Percentiles rank a stretch among this genome's conserved stretches.
Evolutionary conservation across 2,797 vertebrate genomes (phyloP).

Genomic region (Hephaestus fuliginosus): DNA sequence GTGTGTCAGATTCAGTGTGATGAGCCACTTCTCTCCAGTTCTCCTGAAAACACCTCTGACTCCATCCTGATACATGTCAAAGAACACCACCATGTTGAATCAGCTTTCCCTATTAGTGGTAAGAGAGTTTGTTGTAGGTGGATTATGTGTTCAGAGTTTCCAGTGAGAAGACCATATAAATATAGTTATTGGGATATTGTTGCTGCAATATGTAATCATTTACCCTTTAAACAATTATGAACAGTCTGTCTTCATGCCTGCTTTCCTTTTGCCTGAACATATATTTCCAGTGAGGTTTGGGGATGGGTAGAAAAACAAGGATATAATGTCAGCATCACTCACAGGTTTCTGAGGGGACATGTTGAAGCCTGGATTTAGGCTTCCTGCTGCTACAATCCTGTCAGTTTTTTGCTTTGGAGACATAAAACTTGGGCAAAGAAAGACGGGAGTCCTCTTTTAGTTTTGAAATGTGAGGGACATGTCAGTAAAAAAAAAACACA

Average conservation of each 20-base stretch:
- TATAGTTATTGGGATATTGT: background rate
- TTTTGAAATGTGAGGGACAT: slow-evolving; percentile 16
- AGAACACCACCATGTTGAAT: slow-evolving; percentile 8
- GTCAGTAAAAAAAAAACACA: slow-evolving; percentile 33
- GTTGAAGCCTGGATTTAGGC: slow-evolving; percentile 2
- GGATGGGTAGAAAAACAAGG: background rate
- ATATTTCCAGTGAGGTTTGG: background rate
- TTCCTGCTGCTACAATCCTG: background rate
- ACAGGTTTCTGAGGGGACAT: background rate
- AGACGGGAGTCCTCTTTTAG: slow-evolving; percentile 1
- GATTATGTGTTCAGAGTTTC: background rate
- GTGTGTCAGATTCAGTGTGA: slow-evolving; percentile 13
- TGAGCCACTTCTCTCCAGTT: slow-evolving; percentile 21
- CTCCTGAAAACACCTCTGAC: slow-evolving; percentile 8
- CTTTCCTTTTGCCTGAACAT: slow-evolving; percentile 1
- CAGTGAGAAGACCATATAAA: background rate
- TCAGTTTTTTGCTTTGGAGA: slow-evolving; percentile 32
- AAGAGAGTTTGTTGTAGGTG: background rate
- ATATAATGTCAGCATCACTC: slow-evolving; percentile 7
- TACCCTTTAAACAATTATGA: slow-evolving; percentile 1
- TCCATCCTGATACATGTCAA: background rate
- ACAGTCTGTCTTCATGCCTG: background rate
- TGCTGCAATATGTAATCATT: background rate
- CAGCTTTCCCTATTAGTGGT: background rate
- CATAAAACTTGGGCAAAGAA: slow-evolving; percentile 13